Percentiles rank a stretch among this genome's conserved stretches.
phyloP scores from a whole-genome alignment of 1,140 invertebrate genomes.

The Macrocentrus cingulum region DNA sequence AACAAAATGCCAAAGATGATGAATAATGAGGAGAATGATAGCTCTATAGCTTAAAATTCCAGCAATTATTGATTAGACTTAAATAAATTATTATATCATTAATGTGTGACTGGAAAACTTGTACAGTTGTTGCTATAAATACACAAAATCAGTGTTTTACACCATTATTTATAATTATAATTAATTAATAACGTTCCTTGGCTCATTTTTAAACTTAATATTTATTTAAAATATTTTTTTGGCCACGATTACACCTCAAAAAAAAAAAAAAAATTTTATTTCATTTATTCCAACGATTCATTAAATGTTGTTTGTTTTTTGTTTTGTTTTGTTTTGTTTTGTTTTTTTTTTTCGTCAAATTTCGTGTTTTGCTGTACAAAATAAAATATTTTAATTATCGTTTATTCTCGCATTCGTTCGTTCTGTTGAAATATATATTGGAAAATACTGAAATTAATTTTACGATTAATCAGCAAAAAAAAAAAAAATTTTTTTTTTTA shows the following conservation, averaged over 20 bases:
- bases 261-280: background rate
- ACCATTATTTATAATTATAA: conserved; percentile 40
- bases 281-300: background rate
- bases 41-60: background rate
- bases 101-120: conserved; percentile 51
- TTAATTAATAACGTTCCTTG: background rate
- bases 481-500: no score
- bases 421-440: background rate
- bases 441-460: no score
- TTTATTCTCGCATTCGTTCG: background rate
- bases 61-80: conserved; percentile 16
- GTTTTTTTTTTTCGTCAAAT: background rate
- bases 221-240: conserved; percentile 47
- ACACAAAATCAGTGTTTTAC: conserved; percentile 60
- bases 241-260: conserved; percentile 6
- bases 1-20: conserved; percentile 9
- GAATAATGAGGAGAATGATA: conserved; percentile 3
- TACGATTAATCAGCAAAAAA: no score
- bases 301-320: background rate
- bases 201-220: conserved; percentile 36
- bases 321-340: background rate
- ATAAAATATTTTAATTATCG: background rate
- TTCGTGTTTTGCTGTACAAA: background rate
- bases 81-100: conserved; percentile 44
- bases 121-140: conserved; percentile 61